phyloP scores from a whole-genome alignment of 2,888 invertebrate species.

The Trisateles emortualis region DNA sequence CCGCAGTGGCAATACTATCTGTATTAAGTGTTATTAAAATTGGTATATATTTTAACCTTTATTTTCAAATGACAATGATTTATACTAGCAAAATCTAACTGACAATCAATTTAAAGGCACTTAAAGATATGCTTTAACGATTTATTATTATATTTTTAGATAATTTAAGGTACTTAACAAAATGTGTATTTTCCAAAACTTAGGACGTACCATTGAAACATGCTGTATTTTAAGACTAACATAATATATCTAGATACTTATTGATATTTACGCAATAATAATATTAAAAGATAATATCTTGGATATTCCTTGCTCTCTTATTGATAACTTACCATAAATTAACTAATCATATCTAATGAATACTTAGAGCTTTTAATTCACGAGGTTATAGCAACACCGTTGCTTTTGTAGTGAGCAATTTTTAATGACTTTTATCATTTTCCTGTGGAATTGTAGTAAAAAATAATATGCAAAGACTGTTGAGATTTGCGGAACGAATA shows the following conservation, averaged over 20 bases:
- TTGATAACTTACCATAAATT: constrained; percentile 80
- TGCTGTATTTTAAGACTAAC: constrained; percentile 69
- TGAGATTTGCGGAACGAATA: background rate
- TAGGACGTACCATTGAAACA: constrained; percentile 65
- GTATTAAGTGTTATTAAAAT: background rate
- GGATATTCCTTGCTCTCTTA: constrained; percentile 83
- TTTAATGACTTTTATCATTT: constrained; percentile 21
- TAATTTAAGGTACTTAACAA: no score
- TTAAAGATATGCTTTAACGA: no score
- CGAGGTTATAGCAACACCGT: constrained; percentile 68
- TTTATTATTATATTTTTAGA: no score
- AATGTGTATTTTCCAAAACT: constrained; percentile 17
- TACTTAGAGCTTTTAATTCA: constrained; percentile 78
- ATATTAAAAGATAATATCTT: constrained; percentile 80
- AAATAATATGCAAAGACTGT: background rate
- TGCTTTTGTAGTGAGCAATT: constrained; percentile 76
- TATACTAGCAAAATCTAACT: no score
- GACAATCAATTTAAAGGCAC: no score
- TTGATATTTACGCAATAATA: constrained; percentile 63
- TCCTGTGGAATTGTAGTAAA: background rate
- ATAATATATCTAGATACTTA: constrained; percentile 64
- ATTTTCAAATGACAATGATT: no score
- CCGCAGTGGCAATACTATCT: background rate
- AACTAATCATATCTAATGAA: constrained; percentile 82
- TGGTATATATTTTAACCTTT: no score